phyloP scores from a whole-genome alignment of 2,113 vertebrate species.

The Geococcyx californianus region DNA sequence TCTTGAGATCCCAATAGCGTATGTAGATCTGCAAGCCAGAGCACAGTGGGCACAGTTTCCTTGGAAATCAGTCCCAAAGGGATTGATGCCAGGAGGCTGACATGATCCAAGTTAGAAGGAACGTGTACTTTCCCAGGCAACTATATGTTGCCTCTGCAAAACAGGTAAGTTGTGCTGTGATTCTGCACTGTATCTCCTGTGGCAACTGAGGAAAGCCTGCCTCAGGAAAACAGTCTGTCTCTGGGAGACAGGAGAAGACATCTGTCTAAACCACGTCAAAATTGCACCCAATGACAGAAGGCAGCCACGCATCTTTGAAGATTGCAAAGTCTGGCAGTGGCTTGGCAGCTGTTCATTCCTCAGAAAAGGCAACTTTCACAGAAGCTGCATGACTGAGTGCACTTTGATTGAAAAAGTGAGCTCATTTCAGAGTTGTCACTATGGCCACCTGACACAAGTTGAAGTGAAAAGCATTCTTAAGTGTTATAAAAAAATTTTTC shows the following conservation, averaged over 20 bases:
- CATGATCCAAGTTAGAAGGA: not conserved
- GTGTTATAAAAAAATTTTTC: not conserved
- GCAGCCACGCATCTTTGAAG: not conserved
- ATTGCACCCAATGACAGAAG: not conserved
- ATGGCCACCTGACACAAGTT: not conserved
- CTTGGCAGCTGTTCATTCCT: not conserved
- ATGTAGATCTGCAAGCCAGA: not conserved
- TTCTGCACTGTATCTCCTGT: not conserved
- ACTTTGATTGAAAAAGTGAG: not conserved
- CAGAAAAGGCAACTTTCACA: not conserved
- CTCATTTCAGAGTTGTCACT: not conserved
- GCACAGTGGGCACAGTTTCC: not conserved
- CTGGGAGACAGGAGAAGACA: too few relatives aligned
- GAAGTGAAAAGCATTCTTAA: not conserved
- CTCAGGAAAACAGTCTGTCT: too few relatives aligned
- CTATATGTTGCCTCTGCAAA: not conserved
- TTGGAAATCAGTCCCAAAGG: not conserved
- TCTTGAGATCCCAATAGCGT: not conserved
- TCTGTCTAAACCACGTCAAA: not conserved
- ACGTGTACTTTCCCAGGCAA: not conserved
- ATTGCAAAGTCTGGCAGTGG: not conserved
- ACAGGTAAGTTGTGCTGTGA: not conserved
- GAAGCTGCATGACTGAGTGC: not conserved
- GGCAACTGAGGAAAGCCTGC: not conserved
- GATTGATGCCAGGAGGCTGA: not conserved